Conservation (phyloP, 1,140 invertebrate species). For the Drosophila miranda region DNA sequence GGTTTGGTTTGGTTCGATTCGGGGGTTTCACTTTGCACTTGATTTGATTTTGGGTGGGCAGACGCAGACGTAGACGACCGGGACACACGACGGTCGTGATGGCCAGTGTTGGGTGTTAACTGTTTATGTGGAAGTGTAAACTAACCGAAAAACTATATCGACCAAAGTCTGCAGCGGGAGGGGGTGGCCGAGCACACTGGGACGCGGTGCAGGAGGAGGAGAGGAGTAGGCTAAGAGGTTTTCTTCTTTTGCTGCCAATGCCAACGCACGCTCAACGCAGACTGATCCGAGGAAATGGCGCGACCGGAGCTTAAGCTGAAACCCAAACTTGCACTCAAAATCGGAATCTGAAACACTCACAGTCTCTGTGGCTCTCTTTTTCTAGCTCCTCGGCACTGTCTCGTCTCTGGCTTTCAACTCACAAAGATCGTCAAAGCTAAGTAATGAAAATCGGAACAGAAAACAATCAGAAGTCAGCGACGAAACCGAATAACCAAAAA, state of each 20-base stretch:
- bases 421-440: constrained; percentile 54
- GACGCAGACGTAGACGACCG: background rate
- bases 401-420: constrained; percentile 40
- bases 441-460: constrained; percentile 78
- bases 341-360: constrained; percentile 25
- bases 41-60: constrained; percentile 26
- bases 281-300: constrained; percentile 50
- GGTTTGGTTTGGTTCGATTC: no score
- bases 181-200: constrained; percentile 11
- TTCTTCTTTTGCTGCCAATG: constrained; percentile 67
- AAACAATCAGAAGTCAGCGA: constrained; percentile 59
- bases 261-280: constrained; percentile 75
- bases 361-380: constrained; percentile 4
- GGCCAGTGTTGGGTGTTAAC: background rate
- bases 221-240: constrained; percentile 16
- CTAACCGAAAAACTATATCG: constrained; percentile 48
- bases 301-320: constrained; percentile 45
- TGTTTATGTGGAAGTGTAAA: constrained; percentile 39
- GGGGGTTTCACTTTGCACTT: constrained; percentile 64
- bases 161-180: constrained; percentile 6
- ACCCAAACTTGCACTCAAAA: constrained; percentile 23
- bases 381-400: background rate
- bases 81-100: background rate
- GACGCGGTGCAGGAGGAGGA: constrained; percentile 13
- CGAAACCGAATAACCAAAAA: constrained; percentile 29